Evolutionary conservation across 1,140 invertebrate genomes (phyloP).

Genomic region (Musca vetustissima): DNA sequence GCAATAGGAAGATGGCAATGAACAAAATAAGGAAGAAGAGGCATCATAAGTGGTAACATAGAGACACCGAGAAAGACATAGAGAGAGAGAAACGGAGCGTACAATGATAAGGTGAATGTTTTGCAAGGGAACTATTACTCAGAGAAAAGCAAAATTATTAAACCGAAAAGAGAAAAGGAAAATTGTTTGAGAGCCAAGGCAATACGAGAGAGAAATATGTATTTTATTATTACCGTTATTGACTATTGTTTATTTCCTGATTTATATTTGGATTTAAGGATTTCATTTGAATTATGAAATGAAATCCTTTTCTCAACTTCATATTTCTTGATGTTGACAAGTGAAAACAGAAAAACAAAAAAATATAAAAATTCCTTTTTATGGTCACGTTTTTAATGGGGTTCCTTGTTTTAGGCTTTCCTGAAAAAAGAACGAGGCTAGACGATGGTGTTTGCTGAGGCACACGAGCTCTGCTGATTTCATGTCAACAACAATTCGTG

Average conservation of each 20-base stretch:
- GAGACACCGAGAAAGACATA: too few relatives aligned
- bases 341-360: background rate
- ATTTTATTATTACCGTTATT: constrained; percentile 8
- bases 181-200: background rate
- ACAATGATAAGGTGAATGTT: too few relatives aligned
- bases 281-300: background rate
- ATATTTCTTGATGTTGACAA: background rate
- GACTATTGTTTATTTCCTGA: background rate
- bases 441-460: background rate
- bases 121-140: too few relatives aligned
- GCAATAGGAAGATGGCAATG: background rate
- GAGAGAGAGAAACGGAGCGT: too few relatives aligned
- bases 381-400: background rate
- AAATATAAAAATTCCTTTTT: background rate
- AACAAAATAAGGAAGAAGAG: background rate
- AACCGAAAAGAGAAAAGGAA: background rate
- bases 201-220: background rate
- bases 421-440: constrained; percentile 18
- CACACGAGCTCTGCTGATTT: constrained; percentile 15
- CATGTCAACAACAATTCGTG: constrained; percentile 16
- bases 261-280: background rate
- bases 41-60: background rate
- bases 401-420: background rate
- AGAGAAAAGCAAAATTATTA: too few relatives aligned
- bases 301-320: too few relatives aligned